A percentile compares a stretch with the other conserved stretches of the same genome.
Evolutionary conservation across 2,888 invertebrate species (phyloP).

Genomic region (Aelia acuminata): DNA sequence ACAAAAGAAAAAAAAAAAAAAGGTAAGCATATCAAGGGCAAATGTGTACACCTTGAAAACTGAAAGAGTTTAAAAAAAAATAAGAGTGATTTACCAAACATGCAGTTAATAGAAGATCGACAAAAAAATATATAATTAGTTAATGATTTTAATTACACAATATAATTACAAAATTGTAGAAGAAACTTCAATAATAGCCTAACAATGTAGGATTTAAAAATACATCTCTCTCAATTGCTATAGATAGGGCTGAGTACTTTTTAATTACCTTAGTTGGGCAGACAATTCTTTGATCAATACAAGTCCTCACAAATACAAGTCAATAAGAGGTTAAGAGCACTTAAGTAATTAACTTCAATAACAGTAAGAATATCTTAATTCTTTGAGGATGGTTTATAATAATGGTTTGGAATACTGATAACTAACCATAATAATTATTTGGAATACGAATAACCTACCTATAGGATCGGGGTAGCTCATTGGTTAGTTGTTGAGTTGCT

Average conservation of each 20-base stretch:
- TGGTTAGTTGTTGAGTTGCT: no score
- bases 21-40: background rate
- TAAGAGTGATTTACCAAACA: background rate
- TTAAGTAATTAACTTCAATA: constrained; percentile 45
- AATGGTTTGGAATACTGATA: no score
- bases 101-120: background rate
- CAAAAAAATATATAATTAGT: background rate
- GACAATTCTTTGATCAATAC: background rate
- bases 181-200: background rate
- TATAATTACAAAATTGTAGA: background rate
- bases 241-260: constrained; percentile 36
- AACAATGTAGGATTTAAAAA: background rate
- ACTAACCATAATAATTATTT: no score
- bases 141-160: background rate
- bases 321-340: constrained; percentile 30
- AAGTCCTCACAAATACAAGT: background rate
- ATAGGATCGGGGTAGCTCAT: no score
- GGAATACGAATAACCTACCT: no score
- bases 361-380: constrained; percentile 3
- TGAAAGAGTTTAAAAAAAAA: background rate
- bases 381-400: background rate
- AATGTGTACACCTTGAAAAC: background rate
- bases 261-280: constrained; percentile 35
- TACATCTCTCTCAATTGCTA: constrained; percentile 34
- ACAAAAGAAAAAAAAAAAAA: background rate